Evolutionary conservation across 2,113 vertebrate species (phyloP).

Genomic region (Clupea harengus): DNA sequence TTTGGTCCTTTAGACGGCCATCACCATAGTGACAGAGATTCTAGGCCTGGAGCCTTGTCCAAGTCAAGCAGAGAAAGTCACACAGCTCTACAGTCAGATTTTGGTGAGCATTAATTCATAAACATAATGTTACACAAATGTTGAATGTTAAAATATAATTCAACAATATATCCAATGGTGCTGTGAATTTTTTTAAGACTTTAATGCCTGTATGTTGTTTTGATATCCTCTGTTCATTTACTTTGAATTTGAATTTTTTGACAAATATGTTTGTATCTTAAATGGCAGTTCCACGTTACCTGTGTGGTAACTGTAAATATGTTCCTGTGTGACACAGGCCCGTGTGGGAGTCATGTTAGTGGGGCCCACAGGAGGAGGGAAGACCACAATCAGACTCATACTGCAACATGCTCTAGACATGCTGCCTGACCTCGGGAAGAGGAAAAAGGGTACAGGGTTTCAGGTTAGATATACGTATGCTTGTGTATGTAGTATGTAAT

Average conservation of each 20-base stretch:
- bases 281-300: background rate
- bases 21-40: slow-evolving; percentile 42
- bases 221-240: too few relatives aligned
- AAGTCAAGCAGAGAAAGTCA: slow-evolving; percentile 58
- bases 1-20: slow-evolving; percentile 51
- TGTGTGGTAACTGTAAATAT: background rate
- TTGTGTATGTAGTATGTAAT: background rate
- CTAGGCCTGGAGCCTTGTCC: slow-evolving; percentile 55
- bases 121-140: background rate
- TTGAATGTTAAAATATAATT: too few relatives aligned
- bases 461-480: slow-evolving; percentile 13
- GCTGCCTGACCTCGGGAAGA: slow-evolving; percentile 32
- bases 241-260: too few relatives aligned
- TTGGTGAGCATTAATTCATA: slow-evolving; percentile 39
- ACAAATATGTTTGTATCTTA: background rate
- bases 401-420: slow-evolving; percentile 57
- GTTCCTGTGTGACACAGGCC: slow-evolving; percentile 44
- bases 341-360: slow-evolving; percentile 63
- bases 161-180: too few relatives aligned
- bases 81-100: slow-evolving; percentile 61
- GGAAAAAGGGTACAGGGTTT: background rate
- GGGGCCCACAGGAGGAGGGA: slow-evolving; percentile 64
- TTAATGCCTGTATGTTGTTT: too few relatives aligned
- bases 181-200: too few relatives aligned
- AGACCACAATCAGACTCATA: slow-evolving; percentile 65